Percentiles rank a stretch among this genome's conserved stretches.
Evolutionary conservation across 1,140 invertebrate genomes (phyloP).

Genomic region (Rhagoletis zephyria): DNA sequence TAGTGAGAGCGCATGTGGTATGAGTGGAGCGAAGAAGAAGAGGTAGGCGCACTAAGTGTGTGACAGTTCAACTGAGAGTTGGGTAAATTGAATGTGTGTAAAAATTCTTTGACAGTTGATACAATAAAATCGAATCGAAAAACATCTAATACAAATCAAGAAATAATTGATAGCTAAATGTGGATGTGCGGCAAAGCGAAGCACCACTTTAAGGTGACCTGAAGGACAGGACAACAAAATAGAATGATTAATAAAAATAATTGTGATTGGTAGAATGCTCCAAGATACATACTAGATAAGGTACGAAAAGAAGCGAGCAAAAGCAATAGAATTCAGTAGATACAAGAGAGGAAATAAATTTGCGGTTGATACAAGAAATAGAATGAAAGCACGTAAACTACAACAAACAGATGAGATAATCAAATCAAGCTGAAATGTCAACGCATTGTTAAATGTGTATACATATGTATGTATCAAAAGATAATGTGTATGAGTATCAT

Average conservation of each 20-base stretch:
- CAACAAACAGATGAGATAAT: constrained; percentile 14
- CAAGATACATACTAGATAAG: not conserved
- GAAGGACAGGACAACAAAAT: not conserved
- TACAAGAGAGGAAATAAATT: too few species aligned
- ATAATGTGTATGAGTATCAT: not conserved
- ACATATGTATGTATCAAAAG: too few species aligned
- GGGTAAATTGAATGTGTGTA: constrained; percentile 4
- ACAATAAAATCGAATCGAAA: not conserved
- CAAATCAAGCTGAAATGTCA: constrained; percentile 43
- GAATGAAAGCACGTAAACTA: not conserved
- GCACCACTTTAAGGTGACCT: too few species aligned
- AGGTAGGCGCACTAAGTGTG: not conserved
- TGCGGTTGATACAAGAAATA: too few species aligned
- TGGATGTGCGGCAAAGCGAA: not conserved
- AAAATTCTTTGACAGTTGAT: constrained; percentile 19
- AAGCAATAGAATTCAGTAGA: too few species aligned
- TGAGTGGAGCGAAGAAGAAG: not conserved
- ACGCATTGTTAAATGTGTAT: constrained; percentile 9
- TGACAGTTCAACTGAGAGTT: not conserved
- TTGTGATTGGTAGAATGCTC: not conserved
- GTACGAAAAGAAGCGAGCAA: too few species aligned
- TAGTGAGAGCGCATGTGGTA: not conserved
- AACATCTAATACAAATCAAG: constrained; percentile 39
- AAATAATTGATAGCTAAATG: not conserved
- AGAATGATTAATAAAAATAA: not conserved